Evolutionary conservation across 2,888 invertebrate genomes (phyloP).

Genomic region (Pantelozetes paolii): DNA sequence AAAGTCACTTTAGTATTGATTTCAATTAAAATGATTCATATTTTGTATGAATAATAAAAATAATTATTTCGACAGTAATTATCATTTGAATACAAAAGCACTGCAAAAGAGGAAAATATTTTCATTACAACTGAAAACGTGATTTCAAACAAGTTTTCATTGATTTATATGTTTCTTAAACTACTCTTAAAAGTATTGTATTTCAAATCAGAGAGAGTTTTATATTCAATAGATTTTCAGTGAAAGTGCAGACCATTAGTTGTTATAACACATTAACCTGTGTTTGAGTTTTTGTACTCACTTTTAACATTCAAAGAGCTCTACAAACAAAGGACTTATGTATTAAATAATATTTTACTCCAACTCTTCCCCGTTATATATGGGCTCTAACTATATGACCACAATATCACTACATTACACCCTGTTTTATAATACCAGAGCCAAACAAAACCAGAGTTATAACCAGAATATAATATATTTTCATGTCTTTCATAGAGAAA

Average conservation of each 20-base stretch:
- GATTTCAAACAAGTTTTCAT: too few species aligned
- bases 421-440: neutral
- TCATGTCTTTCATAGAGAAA: neutral
- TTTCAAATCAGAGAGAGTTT: too few species aligned
- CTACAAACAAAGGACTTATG: neutral
- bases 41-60: too few species aligned
- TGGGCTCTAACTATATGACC: neutral
- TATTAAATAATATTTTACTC: neutral
- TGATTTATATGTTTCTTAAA: too few species aligned
- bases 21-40: too few species aligned
- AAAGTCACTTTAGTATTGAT: too few species aligned
- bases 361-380: neutral
- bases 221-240: too few species aligned
- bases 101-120: too few species aligned
- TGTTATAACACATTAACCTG: neutral
- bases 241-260: slow-evolving; percentile 26
- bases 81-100: too few species aligned
- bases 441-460: neutral
- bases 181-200: too few species aligned
- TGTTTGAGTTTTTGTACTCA: neutral
- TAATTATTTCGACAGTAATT: too few species aligned
- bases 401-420: slow-evolving; percentile 3
- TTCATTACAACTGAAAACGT: too few species aligned
- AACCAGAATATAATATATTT: neutral
- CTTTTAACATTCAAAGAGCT: neutral